phyloP scores from a whole-genome alignment of 2,113 vertebrate genomes.

The Pangasianodon hypophthalmus region DNA sequence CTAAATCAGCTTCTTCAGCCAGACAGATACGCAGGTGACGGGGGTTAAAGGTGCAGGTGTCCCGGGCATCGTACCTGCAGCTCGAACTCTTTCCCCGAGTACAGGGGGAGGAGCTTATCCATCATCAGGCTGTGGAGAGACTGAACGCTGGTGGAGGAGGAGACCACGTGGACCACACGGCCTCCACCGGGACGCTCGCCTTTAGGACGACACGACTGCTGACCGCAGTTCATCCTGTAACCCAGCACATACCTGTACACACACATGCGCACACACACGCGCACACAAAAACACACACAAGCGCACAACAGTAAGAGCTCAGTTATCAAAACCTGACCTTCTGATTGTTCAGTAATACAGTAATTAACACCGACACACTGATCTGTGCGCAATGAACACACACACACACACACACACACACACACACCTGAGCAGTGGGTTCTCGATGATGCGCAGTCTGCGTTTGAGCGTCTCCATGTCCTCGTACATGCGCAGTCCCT shows the following conservation, averaged over 20 bases:
- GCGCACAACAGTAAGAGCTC: not conserved
- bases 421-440: constrained; percentile 82
- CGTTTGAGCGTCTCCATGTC: constrained; percentile 85
- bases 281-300: not conserved
- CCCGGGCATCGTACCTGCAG: constrained; percentile 77
- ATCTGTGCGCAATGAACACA: constrained; percentile 69
- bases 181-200: constrained; percentile 72
- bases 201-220: constrained; percentile 76
- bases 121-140: constrained; percentile 80
- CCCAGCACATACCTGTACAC: constrained; percentile 85
- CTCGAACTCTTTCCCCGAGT: constrained; percentile 75
- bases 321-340: not conserved
- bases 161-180: constrained; percentile 86
- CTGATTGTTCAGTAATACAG: not conserved
- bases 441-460: constrained; percentile 92
- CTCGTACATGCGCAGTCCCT: constrained; percentile 87
- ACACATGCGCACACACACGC: constrained; percentile 14
- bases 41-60: not conserved
- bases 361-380: constrained; percentile 64
- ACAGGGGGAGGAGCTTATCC: constrained; percentile 79
- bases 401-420: not conserved
- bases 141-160: constrained; percentile 68
- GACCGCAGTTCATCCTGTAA: constrained; percentile 81
- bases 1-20: not conserved
- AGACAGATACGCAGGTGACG: not conserved